Conservation (phyloP, 2,888 invertebrate genomes). For the Muschampia staudingeri region DNA sequence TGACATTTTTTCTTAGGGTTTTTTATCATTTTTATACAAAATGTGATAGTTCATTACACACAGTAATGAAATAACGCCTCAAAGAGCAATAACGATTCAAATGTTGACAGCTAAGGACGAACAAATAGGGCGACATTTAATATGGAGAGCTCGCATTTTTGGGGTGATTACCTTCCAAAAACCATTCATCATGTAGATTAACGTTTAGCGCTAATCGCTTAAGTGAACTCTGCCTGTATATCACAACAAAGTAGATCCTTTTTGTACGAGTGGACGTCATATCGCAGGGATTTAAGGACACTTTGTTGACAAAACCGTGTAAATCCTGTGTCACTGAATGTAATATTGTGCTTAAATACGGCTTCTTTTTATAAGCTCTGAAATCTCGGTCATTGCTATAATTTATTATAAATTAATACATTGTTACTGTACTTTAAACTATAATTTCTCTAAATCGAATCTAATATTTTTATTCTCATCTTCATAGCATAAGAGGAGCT, state of each 20-base stretch:
- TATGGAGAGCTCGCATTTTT: conserved; percentile 24
- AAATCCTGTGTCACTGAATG: conserved; percentile 12
- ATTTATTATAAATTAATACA: no score
- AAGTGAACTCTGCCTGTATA: conserved; percentile 24
- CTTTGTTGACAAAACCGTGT: conserved; percentile 24
- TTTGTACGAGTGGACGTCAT: conserved; percentile 26
- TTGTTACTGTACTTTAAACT: no score
- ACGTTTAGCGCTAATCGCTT: conserved; percentile 42
- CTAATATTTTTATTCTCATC: no score
- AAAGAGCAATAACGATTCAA: conserved; percentile 2
- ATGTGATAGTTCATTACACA: not conserved
- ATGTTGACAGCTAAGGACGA: conserved; percentile 1
- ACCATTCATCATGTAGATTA: conserved; percentile 44
- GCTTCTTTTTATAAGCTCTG: not conserved
- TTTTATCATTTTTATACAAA: not conserved
- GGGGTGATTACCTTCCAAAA: conserved; percentile 29
- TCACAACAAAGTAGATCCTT: conserved; percentile 31
- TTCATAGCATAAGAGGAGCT: no score
- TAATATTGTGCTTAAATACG: not conserved
- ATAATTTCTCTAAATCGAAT: no score
- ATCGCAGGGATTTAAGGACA: conserved; percentile 19
- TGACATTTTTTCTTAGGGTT: no score
- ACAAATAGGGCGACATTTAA: conserved; percentile 27
- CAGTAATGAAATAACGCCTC: not conserved
- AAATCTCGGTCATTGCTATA: not conserved